A percentile compares a stretch with the other conserved stretches of the same genome.
Evolutionary conservation across 1,140 invertebrate genomes (phyloP).

Genomic region (Papilio polyxenes): DNA sequence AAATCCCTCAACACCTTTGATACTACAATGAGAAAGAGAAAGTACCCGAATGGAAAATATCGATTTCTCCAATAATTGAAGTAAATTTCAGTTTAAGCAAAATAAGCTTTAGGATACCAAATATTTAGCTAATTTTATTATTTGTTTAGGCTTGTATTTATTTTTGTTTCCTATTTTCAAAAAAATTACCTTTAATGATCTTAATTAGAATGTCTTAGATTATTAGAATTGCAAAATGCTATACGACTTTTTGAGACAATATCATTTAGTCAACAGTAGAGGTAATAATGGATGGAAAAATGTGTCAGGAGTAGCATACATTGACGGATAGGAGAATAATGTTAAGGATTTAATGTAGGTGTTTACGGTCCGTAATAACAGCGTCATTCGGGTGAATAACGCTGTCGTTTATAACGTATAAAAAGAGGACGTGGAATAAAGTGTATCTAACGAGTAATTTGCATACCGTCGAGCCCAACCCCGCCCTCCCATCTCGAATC

Average conservation of each 20-base stretch:
- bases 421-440: slow-evolving; percentile 33
- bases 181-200: no score
- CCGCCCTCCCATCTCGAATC: slow-evolving; percentile 34
- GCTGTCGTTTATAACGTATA: slow-evolving; percentile 16
- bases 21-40: slow-evolving; percentile 72
- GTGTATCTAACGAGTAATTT: slow-evolving; percentile 25
- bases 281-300: neutral
- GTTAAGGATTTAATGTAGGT: slow-evolving; percentile 2
- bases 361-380: slow-evolving; percentile 6
- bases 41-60: slow-evolving; percentile 65
- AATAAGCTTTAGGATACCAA: neutral
- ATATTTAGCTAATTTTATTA: neutral
- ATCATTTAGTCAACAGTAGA: neutral
- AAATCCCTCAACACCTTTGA: slow-evolving; percentile 70
- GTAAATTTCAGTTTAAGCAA: slow-evolving; percentile 41
- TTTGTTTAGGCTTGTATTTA: neutral
- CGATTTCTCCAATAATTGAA: slow-evolving; percentile 52
- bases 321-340: neutral
- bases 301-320: neutral
- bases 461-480: slow-evolving; percentile 26
- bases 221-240: no score
- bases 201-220: no score
- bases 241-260: no score
- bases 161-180: neutral
- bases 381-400: slow-evolving; percentile 13